Evolutionary conservation across 2,888 invertebrate species (phyloP).

Genomic region (Stenodera caucasica): DNA sequence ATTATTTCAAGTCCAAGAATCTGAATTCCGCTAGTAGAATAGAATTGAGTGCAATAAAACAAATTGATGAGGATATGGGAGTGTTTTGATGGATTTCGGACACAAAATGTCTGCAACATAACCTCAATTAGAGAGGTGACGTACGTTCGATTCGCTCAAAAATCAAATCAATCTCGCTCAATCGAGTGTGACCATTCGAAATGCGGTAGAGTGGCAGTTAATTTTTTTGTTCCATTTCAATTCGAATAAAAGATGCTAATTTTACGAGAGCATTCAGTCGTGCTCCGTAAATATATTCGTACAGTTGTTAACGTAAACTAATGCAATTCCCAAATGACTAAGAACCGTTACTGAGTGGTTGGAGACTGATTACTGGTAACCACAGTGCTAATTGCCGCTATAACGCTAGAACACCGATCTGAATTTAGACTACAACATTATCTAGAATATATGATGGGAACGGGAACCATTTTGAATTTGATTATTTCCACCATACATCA

Average conservation of each 20-base stretch:
- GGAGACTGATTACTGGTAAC: constrained; percentile 53
- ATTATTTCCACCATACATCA: too few relatives aligned
- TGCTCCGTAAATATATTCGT: background rate
- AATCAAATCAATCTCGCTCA: too few relatives aligned
- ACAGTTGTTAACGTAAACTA: constrained; percentile 17
- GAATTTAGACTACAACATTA: constrained; percentile 45
- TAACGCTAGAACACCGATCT: constrained; percentile 50
- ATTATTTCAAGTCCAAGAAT: too few relatives aligned
- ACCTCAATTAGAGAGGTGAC: too few relatives aligned
- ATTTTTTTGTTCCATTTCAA: background rate
- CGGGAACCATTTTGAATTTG: background rate
- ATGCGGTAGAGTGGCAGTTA: too few relatives aligned
- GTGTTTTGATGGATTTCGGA: too few relatives aligned
- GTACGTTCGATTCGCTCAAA: too few relatives aligned
- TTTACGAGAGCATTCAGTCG: background rate
- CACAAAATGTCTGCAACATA: too few relatives aligned
- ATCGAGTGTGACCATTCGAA: too few relatives aligned
- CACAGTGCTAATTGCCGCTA: constrained; percentile 53
- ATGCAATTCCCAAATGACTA: constrained; percentile 18
- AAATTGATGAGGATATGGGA: too few relatives aligned
- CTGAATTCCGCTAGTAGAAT: too few relatives aligned
- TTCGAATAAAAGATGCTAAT: background rate
- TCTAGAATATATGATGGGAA: background rate
- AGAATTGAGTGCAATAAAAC: too few relatives aligned
- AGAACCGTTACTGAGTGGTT: constrained; percentile 37